Evolutionary conservation across 2,888 invertebrate genomes (phyloP).

Genomic region (Melieria crassipennis): DNA sequence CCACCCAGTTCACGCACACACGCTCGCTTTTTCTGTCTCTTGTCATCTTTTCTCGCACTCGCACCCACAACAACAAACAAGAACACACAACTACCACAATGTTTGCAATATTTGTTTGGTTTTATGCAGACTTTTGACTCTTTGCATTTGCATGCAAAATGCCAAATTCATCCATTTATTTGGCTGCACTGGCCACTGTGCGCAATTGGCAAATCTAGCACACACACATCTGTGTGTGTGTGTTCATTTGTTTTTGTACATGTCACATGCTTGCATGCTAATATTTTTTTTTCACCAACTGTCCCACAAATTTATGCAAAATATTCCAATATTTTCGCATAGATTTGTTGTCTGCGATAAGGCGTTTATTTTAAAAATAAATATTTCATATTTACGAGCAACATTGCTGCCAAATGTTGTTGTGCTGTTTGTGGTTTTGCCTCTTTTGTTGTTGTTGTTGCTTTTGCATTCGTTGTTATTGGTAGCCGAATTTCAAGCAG

Average conservation of each 20-base stretch:
- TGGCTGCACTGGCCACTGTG: too few relatives aligned
- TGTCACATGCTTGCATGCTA: background rate
- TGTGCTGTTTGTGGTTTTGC: background rate
- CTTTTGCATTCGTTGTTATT: background rate
- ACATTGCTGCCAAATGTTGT: background rate
- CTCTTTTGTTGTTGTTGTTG: background rate
- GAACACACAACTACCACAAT: too few relatives aligned
- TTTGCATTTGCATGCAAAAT: background rate
- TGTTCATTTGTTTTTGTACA: slow-evolving; percentile 4
- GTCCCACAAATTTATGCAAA: slow-evolving; percentile 29
- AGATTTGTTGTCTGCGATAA: slow-evolving; percentile 44
- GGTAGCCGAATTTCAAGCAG: slow-evolving; percentile 5
- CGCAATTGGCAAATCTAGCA: too few relatives aligned
- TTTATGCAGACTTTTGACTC: background rate
- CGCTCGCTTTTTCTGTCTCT: background rate
- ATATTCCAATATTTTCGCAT: slow-evolving; percentile 36
- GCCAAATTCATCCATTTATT: too few relatives aligned
- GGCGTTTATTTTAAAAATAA: slow-evolving; percentile 29
- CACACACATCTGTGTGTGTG: background rate
- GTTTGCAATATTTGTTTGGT: too few relatives aligned
- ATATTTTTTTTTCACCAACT: background rate
- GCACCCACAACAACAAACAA: too few relatives aligned
- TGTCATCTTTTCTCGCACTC: too few relatives aligned
- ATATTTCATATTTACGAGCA: slow-evolving; percentile 23
- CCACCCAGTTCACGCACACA: background rate